Evolutionary conservation across 2,113 vertebrate species (phyloP).

Genomic region (Zosterops japonicus): DNA sequence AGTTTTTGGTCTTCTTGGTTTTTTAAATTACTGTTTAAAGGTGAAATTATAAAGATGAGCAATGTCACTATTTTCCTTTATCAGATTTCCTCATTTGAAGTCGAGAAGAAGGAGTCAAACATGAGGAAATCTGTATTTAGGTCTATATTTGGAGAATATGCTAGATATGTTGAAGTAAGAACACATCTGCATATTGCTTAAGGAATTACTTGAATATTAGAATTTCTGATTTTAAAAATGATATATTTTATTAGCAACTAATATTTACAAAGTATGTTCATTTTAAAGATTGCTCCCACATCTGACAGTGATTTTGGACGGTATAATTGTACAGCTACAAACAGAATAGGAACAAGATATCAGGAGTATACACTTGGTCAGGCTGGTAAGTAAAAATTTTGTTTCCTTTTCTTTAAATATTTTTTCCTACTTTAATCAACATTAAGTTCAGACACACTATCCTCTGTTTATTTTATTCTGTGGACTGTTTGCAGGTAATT

Average conservation of each 20-base stretch:
- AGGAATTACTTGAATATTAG: not conserved
- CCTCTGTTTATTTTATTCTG: not conserved
- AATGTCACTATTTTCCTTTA: not conserved
- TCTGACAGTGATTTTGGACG: slow-evolving; percentile 94
- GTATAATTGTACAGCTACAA: slow-evolving; percentile 96
- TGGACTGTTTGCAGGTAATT: not conserved
- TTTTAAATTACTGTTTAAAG: not conserved
- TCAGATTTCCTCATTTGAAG: not conserved
- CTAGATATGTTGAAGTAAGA: not conserved
- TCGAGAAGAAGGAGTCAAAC: not conserved
- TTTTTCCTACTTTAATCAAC: not conserved
- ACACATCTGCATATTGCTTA: not conserved
- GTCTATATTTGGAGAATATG: not conserved
- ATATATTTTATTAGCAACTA: not conserved
- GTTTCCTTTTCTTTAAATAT: not conserved
- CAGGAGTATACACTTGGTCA: slow-evolving; percentile 94
- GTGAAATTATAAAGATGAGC: not conserved
- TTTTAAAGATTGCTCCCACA: slow-evolving; percentile 90
- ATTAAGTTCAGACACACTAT: not conserved
- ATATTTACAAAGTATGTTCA: not conserved
- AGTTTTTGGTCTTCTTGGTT: not conserved
- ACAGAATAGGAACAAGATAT: slow-evolving; percentile 90
- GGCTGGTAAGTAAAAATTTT: slow-evolving; percentile 84
- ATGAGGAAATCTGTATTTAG: not conserved
- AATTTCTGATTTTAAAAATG: not conserved